Percentiles rank a stretch among this genome's conserved stretches.
phyloP scores from a whole-genome alignment of 2,113 vertebrate genomes.

The Eurystomus gularis region DNA sequence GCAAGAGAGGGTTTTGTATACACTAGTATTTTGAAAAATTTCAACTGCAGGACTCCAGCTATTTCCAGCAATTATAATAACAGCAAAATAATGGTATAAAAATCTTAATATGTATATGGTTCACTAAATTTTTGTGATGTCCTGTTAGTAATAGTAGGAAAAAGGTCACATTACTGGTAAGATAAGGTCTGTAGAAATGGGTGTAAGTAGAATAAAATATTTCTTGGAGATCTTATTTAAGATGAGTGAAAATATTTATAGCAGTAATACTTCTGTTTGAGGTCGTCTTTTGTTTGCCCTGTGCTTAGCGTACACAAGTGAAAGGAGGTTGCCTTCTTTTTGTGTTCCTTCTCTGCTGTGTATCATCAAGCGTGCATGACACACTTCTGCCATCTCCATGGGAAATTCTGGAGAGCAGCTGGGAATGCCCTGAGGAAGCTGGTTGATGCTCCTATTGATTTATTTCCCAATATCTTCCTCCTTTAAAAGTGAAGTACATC shows the following conservation, averaged over 20 bases:
- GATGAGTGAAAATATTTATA: not conserved
- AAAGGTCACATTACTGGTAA: not conserved
- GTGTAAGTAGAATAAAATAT: not conserved
- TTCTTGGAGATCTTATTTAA: not conserved
- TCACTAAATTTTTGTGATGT: not conserved
- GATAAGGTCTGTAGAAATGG: not conserved
- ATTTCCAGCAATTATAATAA: not conserved
- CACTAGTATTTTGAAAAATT: not conserved
- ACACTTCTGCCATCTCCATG: not conserved
- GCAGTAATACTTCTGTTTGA: not conserved
- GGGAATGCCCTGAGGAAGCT: not conserved
- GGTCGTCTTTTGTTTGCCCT: not conserved
- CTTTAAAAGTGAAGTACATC: not conserved
- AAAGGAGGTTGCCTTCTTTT: not conserved
- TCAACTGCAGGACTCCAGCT: not conserved
- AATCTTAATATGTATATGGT: not conserved
- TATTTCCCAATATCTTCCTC: not conserved
- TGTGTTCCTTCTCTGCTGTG: not conserved
- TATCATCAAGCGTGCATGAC: accelerated
- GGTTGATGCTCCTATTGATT: not conserved
- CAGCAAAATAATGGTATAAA: not conserved
- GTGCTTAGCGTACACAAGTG: not conserved
- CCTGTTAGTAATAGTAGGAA: not conserved
- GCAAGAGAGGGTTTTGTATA: not conserved
- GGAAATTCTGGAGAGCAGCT: not conserved